Conservation (phyloP, 2,797 vertebrate species). For the Pagetopsis macropterus region DNA sequence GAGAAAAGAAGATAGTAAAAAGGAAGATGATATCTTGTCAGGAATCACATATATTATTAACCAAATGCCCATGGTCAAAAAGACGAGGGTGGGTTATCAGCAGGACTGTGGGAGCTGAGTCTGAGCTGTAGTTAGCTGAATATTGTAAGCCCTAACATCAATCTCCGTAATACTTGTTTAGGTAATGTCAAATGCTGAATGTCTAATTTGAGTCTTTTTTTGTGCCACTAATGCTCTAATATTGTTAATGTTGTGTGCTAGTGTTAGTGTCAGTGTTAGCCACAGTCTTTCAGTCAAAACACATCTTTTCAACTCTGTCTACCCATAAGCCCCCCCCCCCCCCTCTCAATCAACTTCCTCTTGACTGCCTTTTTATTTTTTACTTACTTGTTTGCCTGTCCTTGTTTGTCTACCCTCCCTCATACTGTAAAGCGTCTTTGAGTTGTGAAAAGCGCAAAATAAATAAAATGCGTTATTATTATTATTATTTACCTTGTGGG, state of each 20-base stretch:
- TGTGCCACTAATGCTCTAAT: not conserved
- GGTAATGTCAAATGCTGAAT: not conserved
- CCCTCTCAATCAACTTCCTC: too few species aligned
- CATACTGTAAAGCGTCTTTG: too few species aligned
- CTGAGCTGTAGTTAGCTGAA: slow-evolving; percentile 6
- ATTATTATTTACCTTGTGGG: slow-evolving; percentile 85
- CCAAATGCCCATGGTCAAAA: slow-evolving; percentile 66
- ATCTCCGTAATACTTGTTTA: not conserved
- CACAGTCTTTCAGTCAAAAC: too few species aligned
- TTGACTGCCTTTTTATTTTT: too few species aligned
- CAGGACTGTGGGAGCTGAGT: slow-evolving; percentile 19
- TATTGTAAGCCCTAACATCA: not conserved
- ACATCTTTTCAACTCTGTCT: too few species aligned
- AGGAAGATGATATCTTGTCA: slow-evolving; percentile 55
- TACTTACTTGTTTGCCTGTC: too few species aligned
- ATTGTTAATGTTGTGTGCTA: not conserved
- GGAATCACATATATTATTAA: slow-evolving; percentile 74
- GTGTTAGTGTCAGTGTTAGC: not conserved
- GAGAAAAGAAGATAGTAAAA: slow-evolving; percentile 21
- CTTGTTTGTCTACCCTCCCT: too few species aligned
- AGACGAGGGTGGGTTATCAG: slow-evolving; percentile 69
- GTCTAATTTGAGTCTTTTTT: not conserved
- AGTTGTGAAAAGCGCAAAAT: too few species aligned
- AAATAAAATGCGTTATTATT: too few species aligned
- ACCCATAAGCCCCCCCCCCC: too few species aligned